Evolutionary conservation across 2,888 invertebrate species (phyloP), one percentile per base, ranked within the genome.

Genomic region (Thymelicus acteon): DNA sequence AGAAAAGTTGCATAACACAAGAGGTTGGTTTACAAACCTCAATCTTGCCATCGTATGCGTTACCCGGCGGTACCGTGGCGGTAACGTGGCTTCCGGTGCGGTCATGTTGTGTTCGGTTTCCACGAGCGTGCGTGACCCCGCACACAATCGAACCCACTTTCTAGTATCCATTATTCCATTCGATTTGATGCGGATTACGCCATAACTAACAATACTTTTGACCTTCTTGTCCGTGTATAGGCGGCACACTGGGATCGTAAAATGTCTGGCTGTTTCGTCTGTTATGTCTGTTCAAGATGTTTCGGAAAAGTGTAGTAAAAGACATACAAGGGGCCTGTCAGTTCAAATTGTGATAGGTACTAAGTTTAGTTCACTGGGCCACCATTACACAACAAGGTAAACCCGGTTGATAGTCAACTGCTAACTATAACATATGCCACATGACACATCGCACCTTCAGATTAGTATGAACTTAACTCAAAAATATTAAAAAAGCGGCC

Each of bases 91-190:
- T 49, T 47, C 47, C 47, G 48, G 49, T 7, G 49, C 49, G 49
- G 49, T 19, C 49, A 19, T 15, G 48, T 49, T 49, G 49, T 5
- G 7, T 47, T 15, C 19, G 49, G 15, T 49, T 19, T 49, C 5
- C 49, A 1, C 13, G 13, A 15, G 49, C 49, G 49, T 52, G 49
- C 49, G 49, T 52, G 49, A 54, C 54, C 54, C 54, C 54, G 31
- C 49, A 49, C 15, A 15, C 49, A 8, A 15, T 54, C 54, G 24
- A 24, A 49, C 64, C 52, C 19, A 64, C 64, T 64, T 64, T 64
- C 64, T 64, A 64, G 64, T 52, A 52, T 39, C 63, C 52, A n/a
- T n/a, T n/a, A n/a, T n/a, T n/a, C n/a, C n/a, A 63, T 52, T 64
- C 52, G 64, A 64, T 64, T 63, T 7, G 49, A 39, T 12, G 52